Conservation (phyloP, 1,140 invertebrate species). For the Stegodyphus dumicola region DNA sequence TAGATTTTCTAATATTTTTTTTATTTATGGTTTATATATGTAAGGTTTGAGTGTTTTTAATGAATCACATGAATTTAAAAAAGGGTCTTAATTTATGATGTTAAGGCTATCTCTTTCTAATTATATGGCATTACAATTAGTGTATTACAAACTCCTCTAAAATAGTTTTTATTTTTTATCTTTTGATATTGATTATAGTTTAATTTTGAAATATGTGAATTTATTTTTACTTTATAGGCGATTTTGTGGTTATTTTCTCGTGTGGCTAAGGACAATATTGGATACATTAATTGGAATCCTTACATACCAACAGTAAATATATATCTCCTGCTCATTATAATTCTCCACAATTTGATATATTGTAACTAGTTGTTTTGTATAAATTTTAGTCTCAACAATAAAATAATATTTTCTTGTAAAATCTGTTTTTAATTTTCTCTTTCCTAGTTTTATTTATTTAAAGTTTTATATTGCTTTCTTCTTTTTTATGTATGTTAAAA, state of each 20-base stretch:
- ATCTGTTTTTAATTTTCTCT: neutral
- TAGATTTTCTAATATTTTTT: no score
- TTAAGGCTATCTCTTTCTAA: no score
- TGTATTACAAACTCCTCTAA: no score
- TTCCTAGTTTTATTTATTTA: neutral
- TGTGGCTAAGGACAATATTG: constrained; percentile 80
- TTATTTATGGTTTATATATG: no score
- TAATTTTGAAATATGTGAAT: constrained; percentile 17
- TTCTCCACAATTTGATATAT: neutral
- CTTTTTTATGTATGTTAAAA: no score
- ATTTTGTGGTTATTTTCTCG: constrained; percentile 80
- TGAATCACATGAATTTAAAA: no score
- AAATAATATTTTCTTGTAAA: neutral
- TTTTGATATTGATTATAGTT: constrained; percentile 50
- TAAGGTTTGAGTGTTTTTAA: no score
- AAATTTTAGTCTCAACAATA: neutral
- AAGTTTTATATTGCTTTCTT: neutral
- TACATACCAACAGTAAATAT: constrained; percentile 75
- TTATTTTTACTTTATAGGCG: constrained; percentile 70
- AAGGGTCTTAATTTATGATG: no score
- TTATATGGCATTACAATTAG: no score
- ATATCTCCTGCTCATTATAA: neutral
- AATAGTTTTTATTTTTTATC: no score
- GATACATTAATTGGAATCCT: constrained; percentile 88
- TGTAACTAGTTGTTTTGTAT: neutral